These are phyloP conservation scores for Phenganax stokvisi DNA, from an alignment of 92 coral and sea anemone genomes.

Conservation along the genomic window DNA sequence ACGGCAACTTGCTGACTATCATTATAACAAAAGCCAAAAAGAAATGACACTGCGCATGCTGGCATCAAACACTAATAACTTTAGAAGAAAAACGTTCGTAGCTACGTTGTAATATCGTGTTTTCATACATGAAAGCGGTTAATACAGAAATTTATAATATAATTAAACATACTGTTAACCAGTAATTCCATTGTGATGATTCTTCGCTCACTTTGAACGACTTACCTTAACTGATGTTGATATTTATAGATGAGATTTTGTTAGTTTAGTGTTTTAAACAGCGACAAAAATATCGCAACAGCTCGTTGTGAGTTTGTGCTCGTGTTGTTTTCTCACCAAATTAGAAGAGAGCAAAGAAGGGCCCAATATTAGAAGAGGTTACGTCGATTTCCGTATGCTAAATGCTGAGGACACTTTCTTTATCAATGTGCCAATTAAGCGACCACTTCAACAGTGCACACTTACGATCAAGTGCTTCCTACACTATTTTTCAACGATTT, in stretches of 20 bases:
- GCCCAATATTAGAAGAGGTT: slow-evolving; percentile 15
- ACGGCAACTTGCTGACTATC: too few species aligned
- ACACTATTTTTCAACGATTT: not conserved
- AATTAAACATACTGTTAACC: too few species aligned
- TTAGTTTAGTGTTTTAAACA: not conserved
- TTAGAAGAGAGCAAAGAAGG: not conserved
- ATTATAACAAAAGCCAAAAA: too few species aligned
- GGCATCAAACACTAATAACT: too few species aligned
- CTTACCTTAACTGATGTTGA: not conserved
- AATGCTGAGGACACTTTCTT: not conserved
- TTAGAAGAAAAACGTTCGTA: too few species aligned
- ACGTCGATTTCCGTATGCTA: slow-evolving; percentile 1
- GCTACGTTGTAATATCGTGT: too few species aligned
- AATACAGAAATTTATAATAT: too few species aligned
- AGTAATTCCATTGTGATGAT: too few species aligned
- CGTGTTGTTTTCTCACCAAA: slow-evolving; percentile 7
- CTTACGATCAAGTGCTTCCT: slow-evolving; percentile 3
- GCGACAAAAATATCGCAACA: not conserved
- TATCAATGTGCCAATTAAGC: slow-evolving; percentile 1
- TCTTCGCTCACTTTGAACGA: not conserved
- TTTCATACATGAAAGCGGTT: too few species aligned
- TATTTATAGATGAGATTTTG: not conserved
- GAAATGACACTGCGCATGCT: too few species aligned
- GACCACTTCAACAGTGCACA: not conserved
- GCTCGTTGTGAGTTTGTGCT: not conserved